Evolutionary conservation across 2,888 invertebrate genomes (phyloP), one percentile per base, ranked within the genome.

Genomic region (Tenthredo scrophulariae): DNA sequence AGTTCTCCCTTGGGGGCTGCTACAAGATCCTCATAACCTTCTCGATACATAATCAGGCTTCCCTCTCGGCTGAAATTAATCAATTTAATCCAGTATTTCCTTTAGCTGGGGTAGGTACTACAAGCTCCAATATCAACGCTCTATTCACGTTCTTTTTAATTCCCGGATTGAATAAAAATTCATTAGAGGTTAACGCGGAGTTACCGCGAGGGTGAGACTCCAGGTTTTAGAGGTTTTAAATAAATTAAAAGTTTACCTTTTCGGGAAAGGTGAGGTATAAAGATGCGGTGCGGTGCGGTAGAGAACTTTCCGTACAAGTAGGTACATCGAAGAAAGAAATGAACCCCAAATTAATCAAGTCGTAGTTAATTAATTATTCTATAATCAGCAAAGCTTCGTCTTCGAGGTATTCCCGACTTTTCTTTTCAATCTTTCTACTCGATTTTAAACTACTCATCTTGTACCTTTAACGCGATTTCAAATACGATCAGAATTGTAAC

Each of bases 101-200:
- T 84, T 62, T 7, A 15, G 67, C 43, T 33, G 70, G 6, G 37
- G 62, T 29, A 37, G 54, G 33, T 26, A 33, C 54, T 26, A 62
- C 46, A 22, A 84, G 33, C 67, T 67, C 22, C 84, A 79, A 84
- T 65, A 79, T 67, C 75, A 65, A 62, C 77, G 72, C 74, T 65
- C 84, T 33, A 75, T 72, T 77, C 74, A 58, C 26, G 85, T 86
- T 62, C 84, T 86, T 86, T 87, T 87, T 85, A 88, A 90, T 89
- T 88, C 86, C 72, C 29, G 86, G 87, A 89, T 90, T 89, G 88
- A 90, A 90, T 89, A 88, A 88, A 88, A 90, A 89, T 90, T 89
- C 90, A 90, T 90, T 88, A 90, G 87, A 85, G 87, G 62, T 67
- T 40, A 67, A 85, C 46, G 85, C 72, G 70, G 80, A 70, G 58